Evolutionary conservation across 2,113 vertebrate species (phyloP).

Genomic region (Mus spicilegus): DNA sequence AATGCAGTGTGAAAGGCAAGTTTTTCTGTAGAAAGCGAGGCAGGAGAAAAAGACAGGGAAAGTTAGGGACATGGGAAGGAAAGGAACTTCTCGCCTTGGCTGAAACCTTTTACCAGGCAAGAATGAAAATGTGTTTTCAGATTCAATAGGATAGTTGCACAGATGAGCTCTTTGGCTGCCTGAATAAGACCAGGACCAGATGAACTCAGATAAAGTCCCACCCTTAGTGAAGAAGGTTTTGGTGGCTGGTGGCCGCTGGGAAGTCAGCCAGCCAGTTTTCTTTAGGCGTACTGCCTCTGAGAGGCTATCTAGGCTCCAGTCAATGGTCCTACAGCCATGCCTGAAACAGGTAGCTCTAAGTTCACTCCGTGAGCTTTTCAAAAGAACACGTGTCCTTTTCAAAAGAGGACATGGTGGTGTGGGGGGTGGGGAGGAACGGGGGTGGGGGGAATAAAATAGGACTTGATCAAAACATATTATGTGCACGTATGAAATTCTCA

Average conservation of each 20-base stretch:
- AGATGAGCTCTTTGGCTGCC: not conserved
- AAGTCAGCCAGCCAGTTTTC: not conserved
- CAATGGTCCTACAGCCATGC: not conserved
- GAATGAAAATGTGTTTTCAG: not conserved
- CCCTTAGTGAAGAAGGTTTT: not conserved
- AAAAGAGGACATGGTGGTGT: not conserved
- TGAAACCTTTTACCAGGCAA: not conserved
- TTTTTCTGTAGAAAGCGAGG: not conserved
- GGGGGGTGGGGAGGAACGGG: too few species aligned
- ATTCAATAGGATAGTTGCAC: not conserved
- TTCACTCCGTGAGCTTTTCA: not conserved
- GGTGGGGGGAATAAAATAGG: not conserved
- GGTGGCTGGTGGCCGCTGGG: not conserved
- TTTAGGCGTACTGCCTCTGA: not conserved
- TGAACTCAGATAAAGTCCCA: not conserved
- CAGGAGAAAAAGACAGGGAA: not conserved
- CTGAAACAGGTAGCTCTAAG: not conserved
- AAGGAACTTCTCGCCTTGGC: not conserved
- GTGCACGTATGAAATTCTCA: not conserved
- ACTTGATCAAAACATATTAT: not conserved
- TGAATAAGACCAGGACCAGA: not conserved
- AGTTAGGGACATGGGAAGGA: not conserved
- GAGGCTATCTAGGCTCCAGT: not conserved
- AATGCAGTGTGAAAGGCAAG: not conserved
- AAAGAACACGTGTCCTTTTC: not conserved